These are phyloP conservation scores for Alectura lathami DNA, from an alignment of 2,113 vertebrate species.

Conservation along the genomic window DNA sequence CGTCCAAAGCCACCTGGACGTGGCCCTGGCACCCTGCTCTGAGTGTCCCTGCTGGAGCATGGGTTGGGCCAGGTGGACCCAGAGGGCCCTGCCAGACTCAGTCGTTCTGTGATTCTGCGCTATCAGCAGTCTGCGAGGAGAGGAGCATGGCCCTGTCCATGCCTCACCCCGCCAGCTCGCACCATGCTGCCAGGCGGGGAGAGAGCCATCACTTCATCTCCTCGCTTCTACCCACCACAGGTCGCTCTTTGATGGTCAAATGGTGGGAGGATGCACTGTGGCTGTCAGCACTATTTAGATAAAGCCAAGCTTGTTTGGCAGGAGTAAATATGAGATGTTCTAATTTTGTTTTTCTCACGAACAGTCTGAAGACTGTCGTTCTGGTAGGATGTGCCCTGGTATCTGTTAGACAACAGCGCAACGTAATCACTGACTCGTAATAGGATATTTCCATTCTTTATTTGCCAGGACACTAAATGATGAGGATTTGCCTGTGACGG, in stretches of 20 bases:
- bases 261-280: not conserved
- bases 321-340: fast-evolving
- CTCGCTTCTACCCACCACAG: not conserved
- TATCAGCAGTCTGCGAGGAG: not conserved
- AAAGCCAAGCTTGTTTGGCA: not conserved
- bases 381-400: not conserved
- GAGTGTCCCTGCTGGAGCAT: not conserved
- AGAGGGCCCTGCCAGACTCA: not conserved
- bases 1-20: not conserved
- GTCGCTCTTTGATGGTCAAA: not conserved
- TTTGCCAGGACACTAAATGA: not conserved
- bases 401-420: not conserved
- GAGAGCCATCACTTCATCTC: not conserved
- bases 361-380: not conserved
- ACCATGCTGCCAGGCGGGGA: not conserved
- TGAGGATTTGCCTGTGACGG: not conserved
- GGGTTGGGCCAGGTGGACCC: not conserved
- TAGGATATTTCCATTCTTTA: not conserved
- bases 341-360: not conserved
- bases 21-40: not conserved
- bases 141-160: fast-evolving
- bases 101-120: not conserved
- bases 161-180: not conserved
- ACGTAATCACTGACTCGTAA: not conserved
- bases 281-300: not conserved